Evolutionary conservation across 2,113 vertebrate genomes (phyloP).

Genomic region (Phrynosoma blainvillii): DNA sequence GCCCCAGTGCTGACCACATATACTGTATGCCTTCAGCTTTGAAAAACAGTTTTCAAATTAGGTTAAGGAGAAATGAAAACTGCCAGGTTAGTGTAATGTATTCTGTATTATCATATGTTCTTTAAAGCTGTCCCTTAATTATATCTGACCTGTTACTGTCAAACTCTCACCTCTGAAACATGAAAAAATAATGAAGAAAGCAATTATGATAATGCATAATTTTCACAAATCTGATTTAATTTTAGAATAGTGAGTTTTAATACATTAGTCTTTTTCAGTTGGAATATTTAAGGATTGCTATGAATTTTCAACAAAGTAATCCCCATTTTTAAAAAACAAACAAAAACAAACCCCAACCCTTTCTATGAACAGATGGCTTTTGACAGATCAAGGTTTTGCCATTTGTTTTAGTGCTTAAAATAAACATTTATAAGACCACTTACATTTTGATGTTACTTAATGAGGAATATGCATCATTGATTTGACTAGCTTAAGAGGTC

Average conservation of each 20-base stretch:
- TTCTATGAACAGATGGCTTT: constrained; percentile 77
- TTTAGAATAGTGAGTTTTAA: constrained; percentile 41
- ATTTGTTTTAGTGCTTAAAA: constrained; percentile 91
- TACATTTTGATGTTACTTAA: constrained; percentile 95
- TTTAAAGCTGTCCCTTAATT: constrained; percentile 31
- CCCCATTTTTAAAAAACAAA: constrained; percentile 40
- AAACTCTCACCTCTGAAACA: constrained; percentile 31
- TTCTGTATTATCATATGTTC: constrained; percentile 12
- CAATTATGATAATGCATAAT: constrained; percentile 4
- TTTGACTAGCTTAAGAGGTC: constrained; percentile 98
- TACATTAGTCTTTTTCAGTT: constrained; percentile 35
- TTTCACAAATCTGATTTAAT: constrained; percentile 40
- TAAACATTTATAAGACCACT: constrained; percentile 96
- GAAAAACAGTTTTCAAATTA: constrained; percentile 30
- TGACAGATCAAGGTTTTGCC: constrained; percentile 82
- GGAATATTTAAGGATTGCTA: constrained; percentile 54
- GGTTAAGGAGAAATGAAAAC: background rate
- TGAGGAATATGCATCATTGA: constrained; percentile 95
- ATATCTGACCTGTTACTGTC: constrained; percentile 27
- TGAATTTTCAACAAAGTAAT: constrained; percentile 66
- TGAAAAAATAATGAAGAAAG: constrained; percentile 11
- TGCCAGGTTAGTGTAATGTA: constrained; percentile 12
- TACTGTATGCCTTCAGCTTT: background rate
- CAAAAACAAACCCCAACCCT: too few relatives aligned
- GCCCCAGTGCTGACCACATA: background rate